Percentiles rank a stretch among this genome's conserved stretches.
These are phyloP conservation scores for Lapara coniferarum DNA, from an alignment of 2,888 invertebrate species.

Conservation along the genomic window DNA sequence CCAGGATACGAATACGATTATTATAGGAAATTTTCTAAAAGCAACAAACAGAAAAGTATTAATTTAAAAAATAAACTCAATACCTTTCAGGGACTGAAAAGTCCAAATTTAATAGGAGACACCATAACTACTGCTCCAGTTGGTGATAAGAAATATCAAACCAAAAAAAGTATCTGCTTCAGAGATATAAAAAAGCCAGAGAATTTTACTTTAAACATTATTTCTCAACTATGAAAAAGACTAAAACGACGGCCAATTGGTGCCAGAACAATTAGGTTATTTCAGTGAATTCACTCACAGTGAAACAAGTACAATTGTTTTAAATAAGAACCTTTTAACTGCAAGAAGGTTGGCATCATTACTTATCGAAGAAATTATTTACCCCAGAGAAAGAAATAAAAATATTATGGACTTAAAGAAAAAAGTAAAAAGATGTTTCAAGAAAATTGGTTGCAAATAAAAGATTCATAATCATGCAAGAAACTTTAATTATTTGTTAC, in stretches of 20 bases:
- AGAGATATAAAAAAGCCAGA: constrained; percentile 61
- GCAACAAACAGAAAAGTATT: constrained; percentile 32
- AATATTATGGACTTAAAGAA: not conserved
- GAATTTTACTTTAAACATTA: constrained; percentile 64
- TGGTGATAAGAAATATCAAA: constrained; percentile 43
- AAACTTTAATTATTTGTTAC: not conserved
- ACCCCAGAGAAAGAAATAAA: constrained; percentile 6
- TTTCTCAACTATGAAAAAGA: constrained; percentile 49
- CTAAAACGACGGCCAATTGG: constrained; percentile 31
- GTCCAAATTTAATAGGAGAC: not conserved
- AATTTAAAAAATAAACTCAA: constrained; percentile 32
- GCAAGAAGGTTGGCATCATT: constrained; percentile 60
- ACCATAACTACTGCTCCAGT: constrained; percentile 42
- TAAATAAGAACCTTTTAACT: constrained; percentile 45
- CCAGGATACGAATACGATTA: constrained; percentile 54
- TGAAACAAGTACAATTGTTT: not conserved
- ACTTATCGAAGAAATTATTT: constrained; percentile 44
- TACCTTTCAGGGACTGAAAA: not conserved
- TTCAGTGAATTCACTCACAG: not conserved
- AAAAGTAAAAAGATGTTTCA: constrained; percentile 28
- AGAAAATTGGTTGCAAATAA: constrained; percentile 11
- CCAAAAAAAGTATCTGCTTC: constrained; percentile 49
- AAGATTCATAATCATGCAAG: not conserved
- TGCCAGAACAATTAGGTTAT: constrained; percentile 25
- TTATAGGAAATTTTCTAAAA: constrained; percentile 25